Evolutionary conservation across 2,888 invertebrate species (phyloP).

Genomic region (Mimas tiliae): DNA sequence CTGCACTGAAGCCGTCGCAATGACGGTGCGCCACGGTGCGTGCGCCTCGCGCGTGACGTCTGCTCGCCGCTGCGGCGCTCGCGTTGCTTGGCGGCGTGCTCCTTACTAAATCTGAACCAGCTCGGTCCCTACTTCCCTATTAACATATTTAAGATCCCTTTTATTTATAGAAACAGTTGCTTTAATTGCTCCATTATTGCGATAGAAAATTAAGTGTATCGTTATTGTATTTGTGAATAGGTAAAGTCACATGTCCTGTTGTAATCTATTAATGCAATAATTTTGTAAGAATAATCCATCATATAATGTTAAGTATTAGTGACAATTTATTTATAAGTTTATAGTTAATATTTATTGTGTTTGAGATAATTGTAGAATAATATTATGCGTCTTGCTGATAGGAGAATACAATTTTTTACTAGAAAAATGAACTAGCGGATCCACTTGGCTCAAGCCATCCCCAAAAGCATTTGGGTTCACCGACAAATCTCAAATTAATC

Average conservation of each 20-base stretch:
- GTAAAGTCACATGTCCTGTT: slow-evolving; percentile 19
- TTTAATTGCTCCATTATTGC: slow-evolving; percentile 19
- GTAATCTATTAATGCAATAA: slow-evolving; percentile 20
- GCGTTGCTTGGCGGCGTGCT: slow-evolving; percentile 68
- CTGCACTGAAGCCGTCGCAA: slow-evolving; percentile 91
- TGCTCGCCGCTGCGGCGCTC: slow-evolving; percentile 67
- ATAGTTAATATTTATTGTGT: slow-evolving; percentile 6
- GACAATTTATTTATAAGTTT: background rate
- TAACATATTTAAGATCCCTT: slow-evolving; percentile 26
- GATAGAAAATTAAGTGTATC: slow-evolving; percentile 17
- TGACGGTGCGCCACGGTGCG: slow-evolving; percentile 87
- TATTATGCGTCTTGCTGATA: background rate
- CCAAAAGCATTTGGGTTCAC: too few relatives aligned
- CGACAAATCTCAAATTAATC: too few relatives aligned
- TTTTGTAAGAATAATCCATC: slow-evolving; percentile 26
- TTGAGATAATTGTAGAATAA: slow-evolving; percentile 2
- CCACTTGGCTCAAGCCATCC: too few relatives aligned
- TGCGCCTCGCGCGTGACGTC: slow-evolving; percentile 77
- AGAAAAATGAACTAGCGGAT: too few relatives aligned
- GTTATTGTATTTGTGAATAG: slow-evolving; percentile 18
- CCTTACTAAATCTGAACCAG: slow-evolving; percentile 53
- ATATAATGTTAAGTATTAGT: slow-evolving; percentile 5
- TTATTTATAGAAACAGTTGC: background rate
- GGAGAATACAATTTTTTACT: too few relatives aligned
- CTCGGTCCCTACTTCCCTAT: slow-evolving; percentile 50